Conservation (phyloP, 2,113 vertebrate species). For the Anguilla rostrata region DNA sequence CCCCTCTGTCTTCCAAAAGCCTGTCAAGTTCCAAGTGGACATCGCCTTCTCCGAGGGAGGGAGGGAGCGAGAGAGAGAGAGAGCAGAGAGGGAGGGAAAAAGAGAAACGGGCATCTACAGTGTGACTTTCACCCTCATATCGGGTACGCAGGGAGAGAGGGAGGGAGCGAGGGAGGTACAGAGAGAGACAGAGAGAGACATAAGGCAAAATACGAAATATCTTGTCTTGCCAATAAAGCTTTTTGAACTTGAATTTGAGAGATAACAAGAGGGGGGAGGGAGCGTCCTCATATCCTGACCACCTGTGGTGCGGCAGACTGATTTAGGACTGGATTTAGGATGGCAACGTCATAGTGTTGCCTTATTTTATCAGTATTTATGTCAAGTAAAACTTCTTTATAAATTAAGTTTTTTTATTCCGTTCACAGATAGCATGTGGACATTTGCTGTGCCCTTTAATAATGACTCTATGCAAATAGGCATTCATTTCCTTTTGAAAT, state of each 20-base stretch:
- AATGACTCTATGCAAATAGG: not conserved
- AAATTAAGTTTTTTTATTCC: not conserved
- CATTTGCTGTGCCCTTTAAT: not conserved
- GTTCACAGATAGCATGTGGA: not conserved
- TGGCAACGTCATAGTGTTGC: not conserved
- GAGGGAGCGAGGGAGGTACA: not conserved
- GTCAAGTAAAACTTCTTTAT: not conserved
- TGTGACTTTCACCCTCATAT: slow-evolving; percentile 85
- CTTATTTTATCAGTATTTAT: not conserved
- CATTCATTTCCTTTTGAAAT: not conserved
- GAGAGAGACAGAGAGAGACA: not conserved
- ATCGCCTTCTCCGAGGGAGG: slow-evolving; percentile 82
- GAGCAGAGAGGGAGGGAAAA: slow-evolving; percentile 70
- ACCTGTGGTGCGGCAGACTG: not conserved
- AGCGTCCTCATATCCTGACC: not conserved
- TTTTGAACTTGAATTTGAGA: not conserved
- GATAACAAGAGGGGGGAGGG: not conserved
- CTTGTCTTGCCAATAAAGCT: no score
- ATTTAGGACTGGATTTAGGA: not conserved
- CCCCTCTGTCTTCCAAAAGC: slow-evolving; percentile 91
- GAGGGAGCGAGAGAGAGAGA: slow-evolving; percentile 72
- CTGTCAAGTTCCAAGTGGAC: slow-evolving; percentile 90
- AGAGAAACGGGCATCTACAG: slow-evolving; percentile 82
- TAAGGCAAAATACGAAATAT: no score
- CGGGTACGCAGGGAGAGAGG: slow-evolving; percentile 62